Evolutionary conservation across 1,140 invertebrate species (phyloP).

Genomic region (Ericerus pela): DNA sequence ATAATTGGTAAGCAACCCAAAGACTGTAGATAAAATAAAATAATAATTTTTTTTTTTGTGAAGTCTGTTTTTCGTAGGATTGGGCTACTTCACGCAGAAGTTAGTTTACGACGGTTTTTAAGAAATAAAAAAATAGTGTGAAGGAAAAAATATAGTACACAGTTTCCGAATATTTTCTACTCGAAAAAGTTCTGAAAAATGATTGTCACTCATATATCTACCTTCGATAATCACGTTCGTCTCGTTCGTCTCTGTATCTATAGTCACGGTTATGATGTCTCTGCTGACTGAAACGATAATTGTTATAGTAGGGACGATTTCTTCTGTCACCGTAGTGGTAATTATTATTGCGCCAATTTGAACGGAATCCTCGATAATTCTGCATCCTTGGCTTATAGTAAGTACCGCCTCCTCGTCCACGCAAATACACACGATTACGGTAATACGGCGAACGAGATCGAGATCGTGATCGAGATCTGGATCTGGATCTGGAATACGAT

Average conservation of each 20-base stretch:
- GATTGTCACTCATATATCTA: no score
- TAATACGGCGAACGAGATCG: slow-evolving; percentile 15
- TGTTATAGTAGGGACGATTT: background rate
- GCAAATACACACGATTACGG: slow-evolving; percentile 9
- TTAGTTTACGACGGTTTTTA: no score
- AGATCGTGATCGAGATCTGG: slow-evolving; percentile 13
- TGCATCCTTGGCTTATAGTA: slow-evolving; percentile 19
- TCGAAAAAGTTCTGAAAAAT: no score
- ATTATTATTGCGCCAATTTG: background rate
- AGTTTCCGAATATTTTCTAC: no score
- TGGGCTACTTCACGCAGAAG: no score
- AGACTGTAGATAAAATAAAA: no score
- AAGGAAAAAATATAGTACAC: no score
- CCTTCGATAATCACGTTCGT: background rate
- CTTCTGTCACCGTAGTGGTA: background rate
- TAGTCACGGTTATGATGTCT: background rate
- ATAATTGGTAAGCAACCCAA: no score
- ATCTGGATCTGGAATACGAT: slow-evolving; percentile 13
- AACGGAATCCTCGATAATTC: slow-evolving; percentile 8
- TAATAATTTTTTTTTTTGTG: no score
- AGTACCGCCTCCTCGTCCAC: slow-evolving; percentile 15
- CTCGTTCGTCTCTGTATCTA: background rate
- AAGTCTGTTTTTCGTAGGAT: no score
- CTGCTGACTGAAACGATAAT: background rate
- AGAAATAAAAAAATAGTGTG: no score